These are phyloP conservation scores for Sibirionetta formosa DNA, from an alignment of 2,797 vertebrate genomes.

Conservation along the genomic window DNA sequence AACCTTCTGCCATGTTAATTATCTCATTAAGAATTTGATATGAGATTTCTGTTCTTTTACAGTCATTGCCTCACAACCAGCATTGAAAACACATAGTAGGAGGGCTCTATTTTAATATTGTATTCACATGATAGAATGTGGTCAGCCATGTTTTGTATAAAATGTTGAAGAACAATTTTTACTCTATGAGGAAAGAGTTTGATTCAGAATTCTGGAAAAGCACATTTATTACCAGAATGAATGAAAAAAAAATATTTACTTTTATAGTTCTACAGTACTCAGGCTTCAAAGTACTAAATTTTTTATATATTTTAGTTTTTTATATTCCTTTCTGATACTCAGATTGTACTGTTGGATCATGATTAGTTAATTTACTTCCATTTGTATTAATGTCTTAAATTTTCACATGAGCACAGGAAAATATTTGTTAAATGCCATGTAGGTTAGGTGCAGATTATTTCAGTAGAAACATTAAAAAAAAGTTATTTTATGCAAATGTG, in stretches of 20 bases:
- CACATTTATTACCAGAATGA: conserved; percentile 27
- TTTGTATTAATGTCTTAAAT: conserved; percentile 62
- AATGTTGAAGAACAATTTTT: not conserved
- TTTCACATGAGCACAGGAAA: conserved; percentile 49
- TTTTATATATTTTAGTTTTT: conserved; percentile 1
- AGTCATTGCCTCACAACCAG: not conserved
- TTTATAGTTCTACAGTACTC: conserved; percentile 5
- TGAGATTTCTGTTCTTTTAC: not conserved
- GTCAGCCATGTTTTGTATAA: not conserved
- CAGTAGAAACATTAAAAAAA: conserved; percentile 19
- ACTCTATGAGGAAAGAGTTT: conserved; percentile 21
- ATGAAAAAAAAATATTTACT: conserved; percentile 24
- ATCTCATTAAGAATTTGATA: not conserved
- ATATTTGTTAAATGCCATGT: conserved; percentile 53
- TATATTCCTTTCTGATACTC: conserved; percentile 56
- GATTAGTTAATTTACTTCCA: conserved; percentile 51
- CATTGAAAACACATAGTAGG: not conserved
- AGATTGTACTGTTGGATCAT: conserved; percentile 57
- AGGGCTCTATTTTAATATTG: not conserved
- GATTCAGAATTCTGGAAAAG: conserved; percentile 43
- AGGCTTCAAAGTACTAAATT: conserved; percentile 13
- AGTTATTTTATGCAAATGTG: not conserved
- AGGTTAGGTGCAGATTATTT: conserved; percentile 34
- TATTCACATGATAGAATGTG: not conserved
- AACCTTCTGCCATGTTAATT: not conserved